Conservation (phyloP, 2,797 vertebrate genomes). For the Acipenser oxyrinchus region DNA sequence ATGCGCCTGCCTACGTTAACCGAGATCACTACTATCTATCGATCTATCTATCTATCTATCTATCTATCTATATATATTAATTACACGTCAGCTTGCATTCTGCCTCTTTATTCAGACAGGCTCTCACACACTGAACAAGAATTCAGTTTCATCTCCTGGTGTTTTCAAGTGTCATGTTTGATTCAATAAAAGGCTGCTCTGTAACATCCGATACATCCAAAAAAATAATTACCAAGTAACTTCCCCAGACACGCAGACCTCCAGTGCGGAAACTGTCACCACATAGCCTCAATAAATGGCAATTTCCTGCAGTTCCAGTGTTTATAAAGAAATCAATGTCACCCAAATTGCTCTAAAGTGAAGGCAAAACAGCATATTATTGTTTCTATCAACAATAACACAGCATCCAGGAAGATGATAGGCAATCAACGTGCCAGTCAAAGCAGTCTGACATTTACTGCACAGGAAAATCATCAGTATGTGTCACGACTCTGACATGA, state of each 20-base stretch:
- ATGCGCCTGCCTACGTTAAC: too few relatives aligned
- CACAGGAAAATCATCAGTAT: too few relatives aligned
- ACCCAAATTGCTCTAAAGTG: constrained; percentile 34
- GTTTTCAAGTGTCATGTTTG: constrained; percentile 50
- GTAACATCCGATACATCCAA: background rate
- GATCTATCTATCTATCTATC: too few relatives aligned
- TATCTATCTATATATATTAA: too few relatives aligned
- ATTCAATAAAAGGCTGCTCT: constrained; percentile 10
- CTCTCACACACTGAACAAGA: too few relatives aligned
- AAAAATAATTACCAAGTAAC: constrained; percentile 32
- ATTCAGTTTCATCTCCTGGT: constrained; percentile 22
- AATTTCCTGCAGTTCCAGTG: constrained; percentile 49
- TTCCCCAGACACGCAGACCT: constrained; percentile 18
- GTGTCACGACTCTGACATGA: too few relatives aligned
- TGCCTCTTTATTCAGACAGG: too few relatives aligned
- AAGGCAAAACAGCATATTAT: background rate
- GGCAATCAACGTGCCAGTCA: constrained; percentile 10
- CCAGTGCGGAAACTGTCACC: constrained; percentile 11
- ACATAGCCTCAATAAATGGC: constrained; percentile 47
- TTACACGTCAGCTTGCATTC: too few relatives aligned
- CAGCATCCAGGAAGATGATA: constrained; percentile 10
- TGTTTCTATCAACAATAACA: constrained; percentile 1
- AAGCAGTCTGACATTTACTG: constrained; percentile 15
- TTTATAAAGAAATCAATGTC: constrained; percentile 45
- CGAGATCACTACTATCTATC: too few relatives aligned